Evolutionary conservation across 2,888 invertebrate species (phyloP).

Genomic region (Neocrepidodera transversa): DNA sequence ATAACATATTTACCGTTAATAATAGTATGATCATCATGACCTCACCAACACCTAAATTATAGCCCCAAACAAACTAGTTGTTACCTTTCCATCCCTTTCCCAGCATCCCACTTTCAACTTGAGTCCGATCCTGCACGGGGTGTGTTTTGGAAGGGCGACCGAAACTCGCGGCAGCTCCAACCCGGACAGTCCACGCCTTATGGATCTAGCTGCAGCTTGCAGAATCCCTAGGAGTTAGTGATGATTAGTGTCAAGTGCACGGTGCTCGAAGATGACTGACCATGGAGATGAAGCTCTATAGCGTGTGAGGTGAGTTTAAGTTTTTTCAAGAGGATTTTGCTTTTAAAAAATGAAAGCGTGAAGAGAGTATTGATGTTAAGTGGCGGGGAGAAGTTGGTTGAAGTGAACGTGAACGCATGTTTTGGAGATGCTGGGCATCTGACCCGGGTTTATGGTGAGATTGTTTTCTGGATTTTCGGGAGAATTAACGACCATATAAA

Average conservation of each 20-base stretch:
- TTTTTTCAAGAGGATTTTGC: neutral
- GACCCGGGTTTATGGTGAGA: constrained; percentile 15
- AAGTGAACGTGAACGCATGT: constrained; percentile 19
- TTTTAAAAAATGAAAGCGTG: neutral
- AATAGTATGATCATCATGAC: too few species aligned
- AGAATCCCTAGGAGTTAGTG: constrained; percentile 55
- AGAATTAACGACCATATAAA: too few species aligned
- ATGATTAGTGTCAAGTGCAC: constrained; percentile 55
- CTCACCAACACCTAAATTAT: constrained; percentile 12
- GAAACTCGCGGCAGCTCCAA: constrained; percentile 34
- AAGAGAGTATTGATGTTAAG: constrained; percentile 6
- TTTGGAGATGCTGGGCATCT: constrained; percentile 24
- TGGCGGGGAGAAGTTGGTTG: constrained; percentile 10
- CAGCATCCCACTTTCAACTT: neutral
- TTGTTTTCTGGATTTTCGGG: too few species aligned
- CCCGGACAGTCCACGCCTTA: constrained; percentile 62
- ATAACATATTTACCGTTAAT: too few species aligned
- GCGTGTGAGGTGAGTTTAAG: constrained; percentile 24
- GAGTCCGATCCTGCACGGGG: constrained; percentile 38
- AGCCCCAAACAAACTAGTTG: neutral
- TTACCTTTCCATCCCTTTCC: constrained; percentile 9
- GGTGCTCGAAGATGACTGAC: constrained; percentile 52
- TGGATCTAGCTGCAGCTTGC: constrained; percentile 59
- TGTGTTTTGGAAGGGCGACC: constrained; percentile 40
- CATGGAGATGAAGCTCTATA: constrained; percentile 44